Percentiles rank a stretch among this genome's conserved stretches.
These are phyloP conservation scores for Microtus richardsoni DNA, from an alignment of 2,113 vertebrate genomes.

Conservation along the genomic window DNA sequence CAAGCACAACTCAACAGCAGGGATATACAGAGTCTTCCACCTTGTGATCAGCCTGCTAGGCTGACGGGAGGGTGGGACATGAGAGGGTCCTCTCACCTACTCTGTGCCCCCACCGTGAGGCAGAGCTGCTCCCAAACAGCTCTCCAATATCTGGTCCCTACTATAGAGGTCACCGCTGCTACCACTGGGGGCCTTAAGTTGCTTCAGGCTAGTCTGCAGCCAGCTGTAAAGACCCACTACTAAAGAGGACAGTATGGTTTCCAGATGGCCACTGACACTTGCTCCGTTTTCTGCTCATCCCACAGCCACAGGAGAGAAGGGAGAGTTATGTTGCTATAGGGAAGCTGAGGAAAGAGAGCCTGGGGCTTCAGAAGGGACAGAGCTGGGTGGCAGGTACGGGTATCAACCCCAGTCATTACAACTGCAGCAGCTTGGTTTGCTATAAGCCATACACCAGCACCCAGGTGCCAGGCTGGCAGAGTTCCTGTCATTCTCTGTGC, in stretches of 20 bases:
- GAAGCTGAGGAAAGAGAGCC: not conserved
- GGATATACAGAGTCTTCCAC: not conserved
- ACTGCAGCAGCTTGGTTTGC: too few relatives aligned
- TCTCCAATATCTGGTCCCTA: too few relatives aligned
- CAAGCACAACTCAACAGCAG: not conserved
- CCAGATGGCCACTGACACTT: not conserved
- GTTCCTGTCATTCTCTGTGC: not conserved
- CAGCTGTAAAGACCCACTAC: not conserved
- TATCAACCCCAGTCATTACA: not conserved
- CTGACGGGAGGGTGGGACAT: not conserved
- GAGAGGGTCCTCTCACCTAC: not conserved
- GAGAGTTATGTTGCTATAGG: not conserved
- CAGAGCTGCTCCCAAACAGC: not conserved
- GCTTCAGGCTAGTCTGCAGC: not conserved
- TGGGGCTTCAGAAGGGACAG: not conserved
- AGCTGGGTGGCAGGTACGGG: not conserved
- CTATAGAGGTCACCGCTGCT: not conserved
- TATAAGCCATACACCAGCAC: not conserved
- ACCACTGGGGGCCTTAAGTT: not conserved
- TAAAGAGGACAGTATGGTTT: not conserved
- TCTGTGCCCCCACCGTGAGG: not conserved
- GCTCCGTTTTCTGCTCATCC: not conserved
- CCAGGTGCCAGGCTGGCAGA: not conserved
- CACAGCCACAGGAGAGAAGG: not conserved
- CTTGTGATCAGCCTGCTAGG: too few relatives aligned